phyloP scores from a whole-genome alignment of 2,113 vertebrate species.

The Patagioenas fasciata region DNA sequence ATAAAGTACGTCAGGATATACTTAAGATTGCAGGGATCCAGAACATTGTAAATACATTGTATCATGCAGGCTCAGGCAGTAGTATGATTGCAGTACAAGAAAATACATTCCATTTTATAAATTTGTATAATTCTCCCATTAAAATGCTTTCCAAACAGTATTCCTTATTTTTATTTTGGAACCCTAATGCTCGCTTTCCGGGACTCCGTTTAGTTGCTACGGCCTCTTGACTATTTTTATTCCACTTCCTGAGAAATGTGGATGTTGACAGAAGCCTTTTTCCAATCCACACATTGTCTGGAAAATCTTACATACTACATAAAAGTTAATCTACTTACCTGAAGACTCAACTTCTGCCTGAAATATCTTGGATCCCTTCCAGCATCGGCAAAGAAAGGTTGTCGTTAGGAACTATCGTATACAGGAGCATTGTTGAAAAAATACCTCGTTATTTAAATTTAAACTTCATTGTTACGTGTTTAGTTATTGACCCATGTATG shows the following conservation, averaged over 20 bases:
- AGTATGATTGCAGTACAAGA: neutral
- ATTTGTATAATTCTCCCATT: neutral
- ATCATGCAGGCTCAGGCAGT: neutral
- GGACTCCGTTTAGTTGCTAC: neutral
- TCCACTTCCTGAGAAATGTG: neutral
- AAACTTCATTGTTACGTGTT: slow-evolving; percentile 30
- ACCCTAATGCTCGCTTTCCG: neutral
- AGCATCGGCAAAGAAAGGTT: neutral
- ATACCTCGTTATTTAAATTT: neutral
- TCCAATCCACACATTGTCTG: slow-evolving; percentile 33
- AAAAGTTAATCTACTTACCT: slow-evolving; percentile 59
- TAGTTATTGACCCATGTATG: neutral
- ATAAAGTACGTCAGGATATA: too few species aligned
- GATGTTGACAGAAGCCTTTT: neutral
- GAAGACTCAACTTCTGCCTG: slow-evolving; percentile 44
- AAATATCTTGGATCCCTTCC: slow-evolving; percentile 23
- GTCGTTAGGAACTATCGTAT: neutral
- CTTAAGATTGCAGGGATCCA: neutral
- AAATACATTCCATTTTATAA: neutral
- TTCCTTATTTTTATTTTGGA: slow-evolving; percentile 11
- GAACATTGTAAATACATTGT: neutral
- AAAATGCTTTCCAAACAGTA: neutral
- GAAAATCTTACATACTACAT: slow-evolving; percentile 39
- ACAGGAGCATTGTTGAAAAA: slow-evolving; percentile 23
- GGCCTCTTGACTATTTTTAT: neutral